Conservation (phyloP, 2,113 vertebrate species). For the Strigops habroptila region DNA sequence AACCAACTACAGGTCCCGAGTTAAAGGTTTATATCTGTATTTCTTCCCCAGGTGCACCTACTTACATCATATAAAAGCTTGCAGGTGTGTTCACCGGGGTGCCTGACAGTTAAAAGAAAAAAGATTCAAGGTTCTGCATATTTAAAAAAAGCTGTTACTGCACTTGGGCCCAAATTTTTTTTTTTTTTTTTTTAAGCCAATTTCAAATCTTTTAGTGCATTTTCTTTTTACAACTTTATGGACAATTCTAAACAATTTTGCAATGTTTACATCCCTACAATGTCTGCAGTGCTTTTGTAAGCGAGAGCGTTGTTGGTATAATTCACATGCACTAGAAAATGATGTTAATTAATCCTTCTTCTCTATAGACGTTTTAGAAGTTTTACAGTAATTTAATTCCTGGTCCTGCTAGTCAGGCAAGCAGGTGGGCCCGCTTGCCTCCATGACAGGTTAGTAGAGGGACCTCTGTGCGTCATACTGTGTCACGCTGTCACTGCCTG, state of each 20-base stretch:
- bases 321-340: not conserved
- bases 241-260: not conserved
- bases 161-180: not conserved
- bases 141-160: not conserved
- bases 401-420: not conserved
- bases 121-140: not conserved
- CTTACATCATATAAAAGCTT: not conserved
- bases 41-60: not conserved
- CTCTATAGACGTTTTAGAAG: not conserved
- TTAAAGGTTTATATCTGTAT: not conserved
- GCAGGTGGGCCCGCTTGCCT: not conserved
- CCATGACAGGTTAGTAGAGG: not conserved
- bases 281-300: not conserved
- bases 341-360: not conserved
- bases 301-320: not conserved
- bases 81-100: not conserved
- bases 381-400: not conserved
- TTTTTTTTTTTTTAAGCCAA: not conserved
- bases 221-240: not conserved
- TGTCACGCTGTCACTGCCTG: not conserved
- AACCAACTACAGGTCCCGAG: not conserved
- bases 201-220: not conserved
- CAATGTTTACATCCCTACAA: not conserved
- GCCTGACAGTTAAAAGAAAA: not conserved
- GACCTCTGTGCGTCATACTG: not conserved